Evolutionary conservation across 2,113 vertebrate species (phyloP), one percentile per base, ranked within the genome.

Genomic region (Ahaetulla prasina): DNA sequence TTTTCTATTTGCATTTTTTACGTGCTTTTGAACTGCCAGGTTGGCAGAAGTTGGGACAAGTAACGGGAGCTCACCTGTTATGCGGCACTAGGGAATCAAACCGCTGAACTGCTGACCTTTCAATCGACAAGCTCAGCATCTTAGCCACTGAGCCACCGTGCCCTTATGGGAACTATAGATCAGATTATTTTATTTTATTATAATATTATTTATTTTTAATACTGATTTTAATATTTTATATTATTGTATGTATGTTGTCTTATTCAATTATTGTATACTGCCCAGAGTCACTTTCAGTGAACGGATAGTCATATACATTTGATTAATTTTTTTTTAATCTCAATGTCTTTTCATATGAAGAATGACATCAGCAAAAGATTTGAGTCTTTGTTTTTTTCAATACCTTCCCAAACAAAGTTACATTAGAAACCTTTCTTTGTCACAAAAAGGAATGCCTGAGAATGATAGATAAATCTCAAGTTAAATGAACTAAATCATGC

Each of bases 101-200:
- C 6, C 45, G 4, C 45, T 47, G 45, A 47, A 47, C 45, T 47
- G 45, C 45, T 7, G 45, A 47, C 45, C 45, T 47, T 47, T 47
- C 6, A 6, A 47, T 47, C 45, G 1, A 47, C 45, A 47, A 47
- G 45, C 45, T 47, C 45, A 47, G 45, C 45, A 47, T 47, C 45
- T 47, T 47, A 47, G 45, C 6, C 45, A 47, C 45, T 47, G 45
- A 47, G 45, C 45, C 45, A 47, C 45, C 45, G 5, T 6, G 0
- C 7, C 45, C 45, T 6, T 47, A 85, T 92, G 93, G 91, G 9
- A 80, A 49, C 92, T 90, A 54, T 89, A 91, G 85, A 92, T 96
- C 94, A 30, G 60, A 63, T 63, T 63, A n/a, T 63, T 63, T 63
- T 63, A 63, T 60, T 60, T 30, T 27, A 30, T 63, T 63, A 63